Evolutionary conservation across 2,797 vertebrate genomes (phyloP), one percentile per base, ranked within the genome.

Genomic region (Carduelis carduelis): DNA sequence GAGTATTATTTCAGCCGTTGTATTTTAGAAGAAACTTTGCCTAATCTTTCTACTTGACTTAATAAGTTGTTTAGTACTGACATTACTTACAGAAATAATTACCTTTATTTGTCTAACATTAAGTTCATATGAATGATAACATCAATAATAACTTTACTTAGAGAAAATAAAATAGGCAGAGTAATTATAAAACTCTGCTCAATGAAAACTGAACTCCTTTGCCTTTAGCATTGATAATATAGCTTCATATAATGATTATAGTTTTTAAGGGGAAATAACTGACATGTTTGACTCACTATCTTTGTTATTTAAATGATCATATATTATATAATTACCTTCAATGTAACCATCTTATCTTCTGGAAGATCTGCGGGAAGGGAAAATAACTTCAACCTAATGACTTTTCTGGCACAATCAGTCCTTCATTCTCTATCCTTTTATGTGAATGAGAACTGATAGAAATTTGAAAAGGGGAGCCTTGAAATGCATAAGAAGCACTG

Each of bases 281-380:
- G 18, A 23, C 52, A 34, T 89, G 64, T 94, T 95, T 96, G 74
- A 87, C 81, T 96, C 75, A 95, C 20, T 26, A 57, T 63, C 78
- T 94, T 95, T 96, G 63, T 93, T 94, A 95, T 96, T 94, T 83
- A 95, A 94, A 96, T 93, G 3, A 80, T 90, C 46, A 24, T 87
- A 76, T 82, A 93, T 91, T 94, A 74, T 44, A 64, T 87, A 94
- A 96, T 95, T 94, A 87, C 50, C 28, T 90, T 70, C 74, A 84
- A 15, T 63, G n/a, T 46, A 92, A 68, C 60, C n/a, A 22, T 76
- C 83, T 86, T 96, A 97, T 95, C 90, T 87, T 60, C 27, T 75
- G 81, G 49, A 95, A 90, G 41, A 97, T 92, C 94, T 93, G 81
- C 1, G 2, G 75, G 53, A 77, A 90, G 53, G 64, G 71, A 92